These are phyloP conservation scores for Aproaerema taeniolella DNA, from an alignment of 2,888 invertebrate genomes.

Conservation along the genomic window DNA sequence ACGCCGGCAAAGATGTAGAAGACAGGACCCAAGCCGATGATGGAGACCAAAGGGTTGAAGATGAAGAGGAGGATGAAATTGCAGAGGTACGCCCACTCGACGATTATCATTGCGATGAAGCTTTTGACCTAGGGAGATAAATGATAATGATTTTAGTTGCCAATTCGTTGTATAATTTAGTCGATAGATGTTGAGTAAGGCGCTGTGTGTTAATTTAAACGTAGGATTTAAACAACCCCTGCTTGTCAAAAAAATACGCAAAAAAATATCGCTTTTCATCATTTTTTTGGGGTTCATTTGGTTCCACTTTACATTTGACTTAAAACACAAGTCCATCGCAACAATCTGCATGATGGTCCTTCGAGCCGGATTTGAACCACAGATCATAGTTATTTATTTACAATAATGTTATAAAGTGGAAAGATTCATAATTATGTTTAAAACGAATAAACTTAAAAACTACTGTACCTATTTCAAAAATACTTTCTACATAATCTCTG, in stretches of 20 bases:
- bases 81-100: constrained; percentile 49
- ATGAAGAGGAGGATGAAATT: constrained; percentile 45
- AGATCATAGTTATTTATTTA: too few species aligned
- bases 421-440: too few species aligned
- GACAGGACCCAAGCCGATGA: constrained; percentile 42
- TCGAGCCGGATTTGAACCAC: too few species aligned
- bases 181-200: neutral
- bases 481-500: too few species aligned
- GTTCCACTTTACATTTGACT: neutral
- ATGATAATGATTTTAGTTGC: neutral
- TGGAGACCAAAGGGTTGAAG: constrained; percentile 42
- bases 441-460: too few species aligned
- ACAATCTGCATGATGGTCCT: too few species aligned
- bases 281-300: neutral
- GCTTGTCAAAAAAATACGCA: neutral
- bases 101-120: constrained; percentile 37
- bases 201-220: neutral
- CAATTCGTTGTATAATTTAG: neutral
- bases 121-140: constrained; percentile 41
- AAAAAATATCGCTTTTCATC: neutral
- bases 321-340: too few species aligned
- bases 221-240: neutral
- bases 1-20: constrained; percentile 47
- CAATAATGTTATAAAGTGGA: too few species aligned
- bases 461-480: too few species aligned